A percentile compares a stretch with the other conserved stretches of the same genome.
phyloP scores from a whole-genome alignment of 1,140 invertebrate species.

The Zaprionus tsacasi region DNA sequence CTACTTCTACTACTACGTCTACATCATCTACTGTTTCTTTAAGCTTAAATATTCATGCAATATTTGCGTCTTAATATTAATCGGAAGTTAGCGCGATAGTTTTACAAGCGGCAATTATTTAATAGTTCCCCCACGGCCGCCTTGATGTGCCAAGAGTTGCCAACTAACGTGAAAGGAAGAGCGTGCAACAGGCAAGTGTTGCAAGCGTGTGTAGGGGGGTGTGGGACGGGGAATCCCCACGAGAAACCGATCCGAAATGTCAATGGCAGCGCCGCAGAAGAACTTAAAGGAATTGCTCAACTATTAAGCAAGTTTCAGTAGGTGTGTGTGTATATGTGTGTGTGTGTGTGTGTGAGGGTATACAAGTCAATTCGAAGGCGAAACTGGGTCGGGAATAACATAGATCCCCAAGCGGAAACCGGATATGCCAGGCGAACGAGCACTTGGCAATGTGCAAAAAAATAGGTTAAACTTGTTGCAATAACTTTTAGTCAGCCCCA shows the following conservation, averaged over 20 bases:
- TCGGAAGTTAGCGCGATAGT: not conserved
- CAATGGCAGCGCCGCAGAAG: constrained; percentile 28
- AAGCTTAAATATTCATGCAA: not conserved
- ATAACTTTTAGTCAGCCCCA: constrained; percentile 54
- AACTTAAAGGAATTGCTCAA: constrained; percentile 57
- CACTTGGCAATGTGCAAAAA: constrained; percentile 36
- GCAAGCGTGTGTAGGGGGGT: not conserved
- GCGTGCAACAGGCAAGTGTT: constrained; percentile 5
- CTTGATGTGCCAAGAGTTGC: not conserved
- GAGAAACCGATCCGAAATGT: constrained; percentile 20
- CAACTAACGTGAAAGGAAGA: not conserved
- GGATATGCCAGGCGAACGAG: constrained; percentile 35
- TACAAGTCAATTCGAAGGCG: constrained; percentile 17
- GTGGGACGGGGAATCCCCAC: constrained; percentile 11
- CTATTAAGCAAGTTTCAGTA: constrained; percentile 44
- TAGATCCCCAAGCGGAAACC: constrained; percentile 48
- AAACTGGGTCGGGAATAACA: not conserved
- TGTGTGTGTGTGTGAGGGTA: constrained; percentile 8
- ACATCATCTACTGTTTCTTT: not conserved
- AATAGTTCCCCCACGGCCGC: constrained; percentile 1
- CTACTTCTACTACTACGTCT: not conserved
- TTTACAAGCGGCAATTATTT: constrained; percentile 10
- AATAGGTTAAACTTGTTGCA: constrained; percentile 75
- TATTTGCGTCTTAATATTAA: not conserved
- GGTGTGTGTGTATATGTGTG: constrained; percentile 16